phyloP scores from a whole-genome alignment of 2,113 vertebrate genomes.

The Picathartes gymnocephalus region DNA sequence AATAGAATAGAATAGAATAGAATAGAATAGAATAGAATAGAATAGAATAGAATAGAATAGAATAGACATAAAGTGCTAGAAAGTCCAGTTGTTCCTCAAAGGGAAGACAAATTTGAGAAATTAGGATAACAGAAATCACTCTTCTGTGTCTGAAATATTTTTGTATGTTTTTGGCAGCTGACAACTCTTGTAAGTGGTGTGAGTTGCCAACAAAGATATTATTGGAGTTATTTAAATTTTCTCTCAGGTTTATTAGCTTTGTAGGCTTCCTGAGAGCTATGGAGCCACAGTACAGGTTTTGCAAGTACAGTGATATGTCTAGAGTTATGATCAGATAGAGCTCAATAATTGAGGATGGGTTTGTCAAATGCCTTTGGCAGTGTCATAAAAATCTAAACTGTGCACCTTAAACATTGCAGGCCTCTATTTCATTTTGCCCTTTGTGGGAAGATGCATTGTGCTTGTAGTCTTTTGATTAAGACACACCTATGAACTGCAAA shows the following conservation, averaged over 20 bases:
- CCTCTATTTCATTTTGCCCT: neutral
- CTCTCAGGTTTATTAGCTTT: neutral
- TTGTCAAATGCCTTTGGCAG: slow-evolving; percentile 23
- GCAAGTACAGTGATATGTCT: neutral
- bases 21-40: neutral
- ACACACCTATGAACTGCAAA: neutral
- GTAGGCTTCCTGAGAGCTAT: neutral
- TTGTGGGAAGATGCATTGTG: neutral
- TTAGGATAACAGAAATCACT: neutral
- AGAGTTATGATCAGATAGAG: slow-evolving; percentile 14
- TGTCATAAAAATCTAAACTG: neutral
- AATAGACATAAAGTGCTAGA: neutral
- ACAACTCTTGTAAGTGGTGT: neutral
- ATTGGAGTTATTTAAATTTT: neutral
- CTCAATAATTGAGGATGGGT: neutral
- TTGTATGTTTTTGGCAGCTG: neutral
- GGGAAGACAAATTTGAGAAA: neutral
- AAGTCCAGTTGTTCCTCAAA: neutral
- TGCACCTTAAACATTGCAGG: neutral
- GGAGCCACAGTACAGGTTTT: slow-evolving; percentile 28
- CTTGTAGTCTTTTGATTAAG: neutral
- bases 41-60: neutral
- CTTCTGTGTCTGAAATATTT: neutral
- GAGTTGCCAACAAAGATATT: neutral
- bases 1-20: neutral